Conservation (phyloP, 2,797 vertebrate species). For the Poecilia wingei region DNA sequence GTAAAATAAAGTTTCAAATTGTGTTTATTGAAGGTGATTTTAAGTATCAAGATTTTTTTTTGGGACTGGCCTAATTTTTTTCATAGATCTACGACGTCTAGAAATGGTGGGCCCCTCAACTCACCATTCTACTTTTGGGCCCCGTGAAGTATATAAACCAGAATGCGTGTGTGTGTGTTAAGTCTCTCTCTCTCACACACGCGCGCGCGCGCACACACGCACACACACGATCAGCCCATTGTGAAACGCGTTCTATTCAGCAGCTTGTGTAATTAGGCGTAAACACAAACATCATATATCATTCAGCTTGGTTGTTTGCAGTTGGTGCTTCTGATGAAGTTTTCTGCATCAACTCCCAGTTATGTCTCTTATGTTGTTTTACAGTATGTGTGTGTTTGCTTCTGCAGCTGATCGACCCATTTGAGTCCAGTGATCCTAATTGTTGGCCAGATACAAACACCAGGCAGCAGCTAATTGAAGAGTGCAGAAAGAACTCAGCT, state of each 20-base stretch:
- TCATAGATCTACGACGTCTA: no score
- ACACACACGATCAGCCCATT: slow-evolving; percentile 10
- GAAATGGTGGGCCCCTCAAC: no score
- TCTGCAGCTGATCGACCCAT: slow-evolving; percentile 82
- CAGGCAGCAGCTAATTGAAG: slow-evolving; percentile 75
- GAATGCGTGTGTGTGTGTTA: not conserved
- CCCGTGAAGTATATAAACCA: no score
- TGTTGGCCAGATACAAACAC: slow-evolving; percentile 71
- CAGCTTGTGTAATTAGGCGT: slow-evolving; percentile 29
- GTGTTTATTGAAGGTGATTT: no score
- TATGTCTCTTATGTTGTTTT: not conserved
- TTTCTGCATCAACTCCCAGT: slow-evolving; percentile 11
- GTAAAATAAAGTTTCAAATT: no score
- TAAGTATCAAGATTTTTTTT: no score
- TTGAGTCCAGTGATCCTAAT: slow-evolving; percentile 74
- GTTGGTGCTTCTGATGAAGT: slow-evolving; percentile 21
- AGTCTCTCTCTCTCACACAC: not conserved
- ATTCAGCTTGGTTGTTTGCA: slow-evolving; percentile 11
- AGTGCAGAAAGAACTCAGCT: slow-evolving; percentile 75
- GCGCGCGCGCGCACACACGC: not conserved
- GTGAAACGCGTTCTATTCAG: slow-evolving; percentile 30
- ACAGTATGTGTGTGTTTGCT: slow-evolving; percentile 12
- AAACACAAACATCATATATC: slow-evolving; percentile 20
- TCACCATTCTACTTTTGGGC: no score
- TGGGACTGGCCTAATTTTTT: no score